Conservation (phyloP, 2,797 vertebrate genomes). For the Crocodylus rhombifer region DNA sequence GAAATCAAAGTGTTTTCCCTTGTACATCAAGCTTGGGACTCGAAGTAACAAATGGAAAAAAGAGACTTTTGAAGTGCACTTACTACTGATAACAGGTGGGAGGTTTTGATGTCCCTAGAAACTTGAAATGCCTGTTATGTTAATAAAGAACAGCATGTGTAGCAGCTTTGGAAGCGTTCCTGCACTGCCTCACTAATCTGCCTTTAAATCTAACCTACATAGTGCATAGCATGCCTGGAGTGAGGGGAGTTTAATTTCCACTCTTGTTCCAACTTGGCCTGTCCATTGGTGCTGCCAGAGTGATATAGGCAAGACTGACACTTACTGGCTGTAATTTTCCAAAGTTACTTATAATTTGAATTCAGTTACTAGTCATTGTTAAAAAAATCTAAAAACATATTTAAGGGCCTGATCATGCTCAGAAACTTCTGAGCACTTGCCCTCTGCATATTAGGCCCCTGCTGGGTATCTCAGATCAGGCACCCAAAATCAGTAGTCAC, state of each 20-base stretch:
- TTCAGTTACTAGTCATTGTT: slow-evolving; percentile 18
- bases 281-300: neutral
- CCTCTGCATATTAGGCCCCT: neutral
- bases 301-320: neutral
- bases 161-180: neutral
- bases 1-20: neutral
- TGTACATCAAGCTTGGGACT: neutral
- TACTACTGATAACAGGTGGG: neutral
- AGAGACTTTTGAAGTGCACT: neutral
- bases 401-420: neutral
- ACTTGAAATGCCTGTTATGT: neutral
- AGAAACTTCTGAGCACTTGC: neutral
- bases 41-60: neutral
- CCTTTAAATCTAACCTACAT: neutral
- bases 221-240: neutral
- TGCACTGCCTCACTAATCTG: neutral
- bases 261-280: neutral
- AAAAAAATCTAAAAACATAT: neutral
- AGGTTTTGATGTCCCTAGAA: neutral
- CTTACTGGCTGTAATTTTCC: slow-evolving; percentile 15
- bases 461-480: neutral
- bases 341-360: neutral
- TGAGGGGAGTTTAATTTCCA: neutral
- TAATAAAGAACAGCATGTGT: neutral
- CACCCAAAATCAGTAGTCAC: neutral